Evolutionary conservation across 2,797 vertebrate species (phyloP).

Genomic region (Microtus agrestis): DNA sequence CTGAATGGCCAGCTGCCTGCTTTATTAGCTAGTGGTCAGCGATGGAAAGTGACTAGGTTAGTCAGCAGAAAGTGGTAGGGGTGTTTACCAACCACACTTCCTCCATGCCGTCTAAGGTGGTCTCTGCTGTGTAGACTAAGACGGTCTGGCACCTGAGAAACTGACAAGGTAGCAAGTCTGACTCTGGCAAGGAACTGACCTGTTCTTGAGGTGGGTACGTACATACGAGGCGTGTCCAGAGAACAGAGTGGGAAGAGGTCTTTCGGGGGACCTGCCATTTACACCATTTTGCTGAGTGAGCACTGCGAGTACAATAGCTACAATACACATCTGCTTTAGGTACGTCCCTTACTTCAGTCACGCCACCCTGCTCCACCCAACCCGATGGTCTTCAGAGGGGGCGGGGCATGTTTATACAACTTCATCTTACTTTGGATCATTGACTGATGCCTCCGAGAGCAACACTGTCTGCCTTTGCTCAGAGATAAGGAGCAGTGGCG

Average conservation of each 20-base stretch:
- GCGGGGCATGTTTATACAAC: not conserved
- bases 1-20: not conserved
- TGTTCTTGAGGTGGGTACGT: not conserved
- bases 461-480: not conserved
- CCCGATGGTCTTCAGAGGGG: not conserved
- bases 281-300: not conserved
- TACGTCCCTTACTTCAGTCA: accelerated
- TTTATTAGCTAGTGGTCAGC: conserved; percentile 16
- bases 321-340: not conserved
- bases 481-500: not conserved
- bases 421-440: not conserved
- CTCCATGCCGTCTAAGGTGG: not conserved
- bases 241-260: not conserved
- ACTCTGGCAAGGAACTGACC: not conserved
- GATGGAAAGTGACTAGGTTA: not conserved
- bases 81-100: not conserved
- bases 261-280: not conserved
- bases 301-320: not conserved
- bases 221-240: not conserved
- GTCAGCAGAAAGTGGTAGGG: not conserved
- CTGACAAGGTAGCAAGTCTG: not conserved
- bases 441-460: not conserved
- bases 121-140: not conserved
- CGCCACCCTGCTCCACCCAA: not conserved
- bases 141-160: not conserved